Evolutionary conservation across 2,113 vertebrate genomes (phyloP).

Genomic region (rat (Rattus norvegicus)): DNA sequence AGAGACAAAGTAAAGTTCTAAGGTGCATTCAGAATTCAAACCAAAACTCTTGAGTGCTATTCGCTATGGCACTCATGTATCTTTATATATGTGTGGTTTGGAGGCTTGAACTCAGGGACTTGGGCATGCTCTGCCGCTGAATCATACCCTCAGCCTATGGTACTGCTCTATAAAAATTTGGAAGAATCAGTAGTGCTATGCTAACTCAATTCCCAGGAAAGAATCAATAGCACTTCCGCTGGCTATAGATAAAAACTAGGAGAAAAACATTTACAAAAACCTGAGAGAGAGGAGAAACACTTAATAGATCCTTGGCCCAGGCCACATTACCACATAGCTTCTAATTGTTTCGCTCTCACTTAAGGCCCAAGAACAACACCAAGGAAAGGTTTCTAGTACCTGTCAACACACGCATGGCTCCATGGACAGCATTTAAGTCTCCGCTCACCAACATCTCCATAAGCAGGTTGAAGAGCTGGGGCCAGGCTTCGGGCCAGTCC

Average conservation of each 20-base stretch:
- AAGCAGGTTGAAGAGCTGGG: conserved; percentile 95
- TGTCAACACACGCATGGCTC: conserved; percentile 98
- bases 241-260: conserved; percentile 12
- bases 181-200: background rate
- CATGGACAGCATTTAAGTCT: conserved; percentile 95
- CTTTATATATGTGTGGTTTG: background rate
- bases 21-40: background rate
- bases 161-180: background rate
- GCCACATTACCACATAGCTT: background rate
- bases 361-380: background rate
- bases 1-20: background rate
- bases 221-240: background rate
- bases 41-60: background rate
- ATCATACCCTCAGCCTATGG: background rate
- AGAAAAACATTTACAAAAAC: background rate
- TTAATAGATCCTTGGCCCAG: background rate
- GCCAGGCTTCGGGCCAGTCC: conserved; percentile 99
- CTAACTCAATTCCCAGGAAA: background rate
- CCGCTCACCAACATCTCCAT: conserved; percentile 99
- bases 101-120: background rate
- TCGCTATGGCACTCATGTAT: background rate
- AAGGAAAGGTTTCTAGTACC: conserved; percentile 84
- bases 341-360: background rate
- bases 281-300: background rate
- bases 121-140: background rate